A percentile compares a stretch with the other conserved stretches of the same genome.
Conservation (phyloP, 1,140 invertebrate species). For the Megalonaias nervosa region DNA sequence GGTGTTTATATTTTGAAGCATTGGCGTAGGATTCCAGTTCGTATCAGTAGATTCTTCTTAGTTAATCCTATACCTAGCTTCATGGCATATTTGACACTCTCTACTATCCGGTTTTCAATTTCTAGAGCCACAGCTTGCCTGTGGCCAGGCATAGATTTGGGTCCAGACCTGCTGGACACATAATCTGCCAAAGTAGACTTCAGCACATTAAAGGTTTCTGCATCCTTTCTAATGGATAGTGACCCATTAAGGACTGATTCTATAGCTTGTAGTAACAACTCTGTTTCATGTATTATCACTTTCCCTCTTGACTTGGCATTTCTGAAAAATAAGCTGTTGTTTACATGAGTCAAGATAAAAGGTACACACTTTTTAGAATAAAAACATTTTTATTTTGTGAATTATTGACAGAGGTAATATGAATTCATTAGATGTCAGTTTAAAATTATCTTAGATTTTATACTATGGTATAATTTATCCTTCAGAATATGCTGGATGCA, state of each 20-base stretch:
- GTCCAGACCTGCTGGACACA: slow-evolving; percentile 14
- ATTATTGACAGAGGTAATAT: too few species aligned
- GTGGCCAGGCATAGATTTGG: slow-evolving; percentile 8
- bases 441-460: too few species aligned
- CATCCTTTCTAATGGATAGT: slow-evolving; percentile 23
- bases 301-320: slow-evolving; percentile 19
- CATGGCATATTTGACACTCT: slow-evolving; percentile 7
- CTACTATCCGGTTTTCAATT: slow-evolving; percentile 32
- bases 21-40: slow-evolving; percentile 24
- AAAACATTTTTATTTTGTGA: too few species aligned
- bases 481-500: too few species aligned
- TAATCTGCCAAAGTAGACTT: slow-evolving; percentile 33
- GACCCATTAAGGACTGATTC: slow-evolving; percentile 15
- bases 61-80: slow-evolving; percentile 30
- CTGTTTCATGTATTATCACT: neutral
- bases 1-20: slow-evolving; percentile 12
- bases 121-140: slow-evolving; percentile 18
- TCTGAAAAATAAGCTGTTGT: slow-evolving; percentile 1
- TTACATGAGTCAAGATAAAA: neutral
- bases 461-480: too few species aligned
- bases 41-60: slow-evolving; percentile 18
- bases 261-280: neutral
- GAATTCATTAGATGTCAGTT: too few species aligned
- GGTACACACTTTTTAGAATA: too few species aligned
- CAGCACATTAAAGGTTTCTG: slow-evolving; percentile 12